Conservation (phyloP, 2,888 invertebrate species). For the Blomia tropicalis region DNA sequence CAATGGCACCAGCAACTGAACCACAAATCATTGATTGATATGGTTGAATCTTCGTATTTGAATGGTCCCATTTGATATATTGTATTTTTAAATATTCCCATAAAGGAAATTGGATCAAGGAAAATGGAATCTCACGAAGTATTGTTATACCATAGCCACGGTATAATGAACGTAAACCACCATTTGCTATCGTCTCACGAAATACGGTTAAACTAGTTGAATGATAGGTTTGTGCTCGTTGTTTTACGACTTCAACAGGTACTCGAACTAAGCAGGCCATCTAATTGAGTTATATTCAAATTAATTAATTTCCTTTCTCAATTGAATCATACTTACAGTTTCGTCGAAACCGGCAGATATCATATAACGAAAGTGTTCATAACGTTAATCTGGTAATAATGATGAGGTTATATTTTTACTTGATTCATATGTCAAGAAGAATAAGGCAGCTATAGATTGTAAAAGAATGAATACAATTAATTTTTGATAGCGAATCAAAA, state of each 20-base stretch:
- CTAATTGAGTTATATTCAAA: too few species aligned
- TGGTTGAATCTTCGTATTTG: conserved; percentile 41
- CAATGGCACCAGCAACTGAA: conserved; percentile 62
- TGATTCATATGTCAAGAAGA: too few species aligned
- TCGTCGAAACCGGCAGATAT: neutral
- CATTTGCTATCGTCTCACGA: conserved; percentile 50
- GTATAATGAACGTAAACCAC: conserved; percentile 42
- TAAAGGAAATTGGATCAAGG: conserved; percentile 81
- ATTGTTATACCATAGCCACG: conserved; percentile 45
- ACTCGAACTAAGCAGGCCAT: conserved; percentile 80
- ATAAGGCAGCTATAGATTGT: too few species aligned
- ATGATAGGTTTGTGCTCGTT: conserved; percentile 58
- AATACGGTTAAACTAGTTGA: conserved; percentile 40
- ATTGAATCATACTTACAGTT: too few species aligned
- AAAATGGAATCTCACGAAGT: conserved; percentile 69
- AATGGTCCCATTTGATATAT: conserved; percentile 34
- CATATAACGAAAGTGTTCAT: neutral
- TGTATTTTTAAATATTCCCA: conserved; percentile 72
- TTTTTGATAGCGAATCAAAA: too few species aligned
- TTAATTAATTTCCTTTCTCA: too few species aligned
- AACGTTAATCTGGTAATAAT: conserved; percentile 19
- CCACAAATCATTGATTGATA: conserved; percentile 69
- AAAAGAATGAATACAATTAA: too few species aligned
- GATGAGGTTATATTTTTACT: neutral
- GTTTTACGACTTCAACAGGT: conserved; percentile 89